Base-by-base conservation (phyloP, 2,888 invertebrate genomes). In the Ashinkailepas kermadecensis region DNA sequence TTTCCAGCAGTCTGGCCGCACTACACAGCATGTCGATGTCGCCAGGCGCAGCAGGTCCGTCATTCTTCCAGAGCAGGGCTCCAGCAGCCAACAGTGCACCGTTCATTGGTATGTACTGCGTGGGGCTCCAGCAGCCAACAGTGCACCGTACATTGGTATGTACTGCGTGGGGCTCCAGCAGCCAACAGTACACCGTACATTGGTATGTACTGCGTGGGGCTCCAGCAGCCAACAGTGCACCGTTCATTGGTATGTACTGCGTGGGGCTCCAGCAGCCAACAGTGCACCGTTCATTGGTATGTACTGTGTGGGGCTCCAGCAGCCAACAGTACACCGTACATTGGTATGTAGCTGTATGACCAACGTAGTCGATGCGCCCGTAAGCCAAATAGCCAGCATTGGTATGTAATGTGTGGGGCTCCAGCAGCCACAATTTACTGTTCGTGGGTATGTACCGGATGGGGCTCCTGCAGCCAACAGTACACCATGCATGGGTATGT, bases 1-100 rank as follows among this genome's bases (percentile, higher is more conserved):
- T 18, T 18, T 18, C 7, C 74, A 1, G 39, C 74, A 74, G 74
- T 54, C 74, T 74, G 54, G 74, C 74, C 54, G 74, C 74, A 18
- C 74, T 74, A 54, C 74, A 54, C 18, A 74, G 74, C 54, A 74
- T 74, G 74, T 54, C 74, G 13, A 54, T 74, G 74, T 54, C 74
- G 7, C 74, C 74, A 18, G 74, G 74, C 3, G 10, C 65, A 23
- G 18, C 74, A 54, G 23, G 12, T 39, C 70, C 54, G 54, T 8
- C 74, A 18, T 74, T 54, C 54, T 74, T 54, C 18, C 74, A 54
- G 74, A 18, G 18, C 8, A 39, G 74, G 18, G 7, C 39, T 0
- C 54, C 74, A 8, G 10, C 18, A 39, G 11, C 39, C 74, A 15
- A 0, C 74, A n/a, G n/a, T 12, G 10, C n/a, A 2, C 65, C 65